Conservation (phyloP, 2,113 vertebrate species). For the Callopanchax toddi region DNA sequence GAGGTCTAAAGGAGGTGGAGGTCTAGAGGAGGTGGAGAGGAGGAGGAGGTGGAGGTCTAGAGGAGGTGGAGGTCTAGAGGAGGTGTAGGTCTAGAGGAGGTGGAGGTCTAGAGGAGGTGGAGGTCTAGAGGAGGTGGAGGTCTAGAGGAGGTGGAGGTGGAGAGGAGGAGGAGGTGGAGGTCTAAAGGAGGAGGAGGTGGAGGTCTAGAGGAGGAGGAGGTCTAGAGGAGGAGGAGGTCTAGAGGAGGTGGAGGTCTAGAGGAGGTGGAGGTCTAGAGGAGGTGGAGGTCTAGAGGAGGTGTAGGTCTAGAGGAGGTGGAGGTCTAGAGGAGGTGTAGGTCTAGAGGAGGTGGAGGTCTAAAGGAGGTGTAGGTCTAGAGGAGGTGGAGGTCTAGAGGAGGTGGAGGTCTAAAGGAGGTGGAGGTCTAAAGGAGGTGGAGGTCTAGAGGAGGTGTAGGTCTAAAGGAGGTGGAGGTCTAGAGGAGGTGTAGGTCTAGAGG, state of each 20-base stretch:
- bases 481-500: background rate
- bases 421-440: background rate
- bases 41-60: background rate
- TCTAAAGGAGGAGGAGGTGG: background rate
- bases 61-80: background rate
- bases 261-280: background rate
- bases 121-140: background rate
- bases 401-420: no score
- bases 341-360: no score
- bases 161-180: background rate
- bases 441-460: background rate
- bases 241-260: background rate
- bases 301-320: background rate
- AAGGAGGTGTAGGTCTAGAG: background rate
- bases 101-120: background rate
- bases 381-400: background rate
- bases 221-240: no score
- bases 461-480: background rate
- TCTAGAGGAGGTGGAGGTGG: background rate
- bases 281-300: no score
- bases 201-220: background rate
- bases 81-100: no score
- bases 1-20: background rate
- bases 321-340: background rate
- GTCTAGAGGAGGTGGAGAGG: slow-evolving; percentile 16